phyloP scores from a whole-genome alignment of 2,797 vertebrate genomes.

The Gambelia wislizenii region DNA sequence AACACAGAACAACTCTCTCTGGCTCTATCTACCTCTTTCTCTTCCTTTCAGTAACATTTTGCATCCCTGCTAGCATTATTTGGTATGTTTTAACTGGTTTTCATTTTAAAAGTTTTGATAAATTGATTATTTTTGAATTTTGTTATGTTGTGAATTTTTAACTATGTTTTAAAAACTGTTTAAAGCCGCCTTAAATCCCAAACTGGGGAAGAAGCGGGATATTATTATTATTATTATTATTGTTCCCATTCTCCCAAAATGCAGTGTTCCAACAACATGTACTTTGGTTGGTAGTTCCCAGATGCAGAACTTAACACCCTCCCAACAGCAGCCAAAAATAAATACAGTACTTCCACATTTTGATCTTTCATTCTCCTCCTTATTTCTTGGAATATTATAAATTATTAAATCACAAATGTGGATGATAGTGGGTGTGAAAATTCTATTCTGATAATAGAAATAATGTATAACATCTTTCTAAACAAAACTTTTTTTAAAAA shows the following conservation, averaged over 20 bases:
- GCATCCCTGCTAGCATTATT: not conserved
- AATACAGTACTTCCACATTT: not conserved
- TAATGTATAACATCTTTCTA: slow-evolving; percentile 6
- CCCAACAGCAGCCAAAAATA: not conserved
- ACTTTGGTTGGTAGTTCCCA: not conserved
- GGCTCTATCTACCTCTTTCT: no score
- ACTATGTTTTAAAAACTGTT: no score
- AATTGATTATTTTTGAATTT: no score
- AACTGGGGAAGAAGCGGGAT: no score
- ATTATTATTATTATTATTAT: no score
- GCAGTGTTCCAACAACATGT: not conserved
- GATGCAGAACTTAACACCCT: not conserved
- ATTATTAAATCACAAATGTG: not conserved
- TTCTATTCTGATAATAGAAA: slow-evolving; percentile 20
- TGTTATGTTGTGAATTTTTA: no score
- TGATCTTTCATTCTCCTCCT: slow-evolving; percentile 11
- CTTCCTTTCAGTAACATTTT: not conserved
- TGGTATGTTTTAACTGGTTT: no score
- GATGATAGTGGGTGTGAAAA: not conserved
- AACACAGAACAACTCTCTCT: not conserved
- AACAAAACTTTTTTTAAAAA: slow-evolving; percentile 8
- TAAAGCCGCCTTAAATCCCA: no score
- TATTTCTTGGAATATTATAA: slow-evolving; percentile 1
- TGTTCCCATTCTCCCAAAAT: not conserved
- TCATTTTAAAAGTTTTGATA: no score